phyloP scores from a whole-genome alignment of 2,113 vertebrate genomes.

The Poecilia latipinna region DNA sequence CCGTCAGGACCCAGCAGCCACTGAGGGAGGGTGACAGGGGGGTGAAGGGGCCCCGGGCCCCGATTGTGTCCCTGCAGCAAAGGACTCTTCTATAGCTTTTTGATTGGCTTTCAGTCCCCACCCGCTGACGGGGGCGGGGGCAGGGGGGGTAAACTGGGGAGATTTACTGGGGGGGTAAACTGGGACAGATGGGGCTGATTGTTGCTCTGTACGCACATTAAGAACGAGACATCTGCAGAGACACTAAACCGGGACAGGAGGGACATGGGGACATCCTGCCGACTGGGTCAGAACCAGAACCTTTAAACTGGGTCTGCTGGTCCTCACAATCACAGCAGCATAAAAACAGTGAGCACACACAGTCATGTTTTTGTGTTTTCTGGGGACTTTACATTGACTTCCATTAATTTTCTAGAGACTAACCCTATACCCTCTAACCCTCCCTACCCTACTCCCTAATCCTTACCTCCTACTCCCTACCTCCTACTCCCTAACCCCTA shows the following conservation, averaged over 20 bases:
- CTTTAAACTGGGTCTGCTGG: no score
- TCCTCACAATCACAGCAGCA: no score
- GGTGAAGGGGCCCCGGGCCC: constrained; percentile 26
- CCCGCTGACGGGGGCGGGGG: constrained; percentile 82
- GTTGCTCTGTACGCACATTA: constrained; percentile 96
- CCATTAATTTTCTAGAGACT: no score
- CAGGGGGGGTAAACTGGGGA: constrained; percentile 70
- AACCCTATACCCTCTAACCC: no score
- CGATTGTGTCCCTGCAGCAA: constrained; percentile 90
- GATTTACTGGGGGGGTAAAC: constrained; percentile 82
- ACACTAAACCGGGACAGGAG: neutral
- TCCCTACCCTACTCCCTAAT: no score
- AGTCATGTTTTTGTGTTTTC: no score
- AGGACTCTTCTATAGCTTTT: constrained; percentile 99
- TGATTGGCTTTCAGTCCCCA: constrained; percentile 99
- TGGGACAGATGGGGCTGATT: constrained; percentile 99
- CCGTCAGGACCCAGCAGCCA: constrained; percentile 71
- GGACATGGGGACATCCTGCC: no score
- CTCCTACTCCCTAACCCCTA: no score
- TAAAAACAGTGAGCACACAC: no score
- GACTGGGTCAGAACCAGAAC: no score
- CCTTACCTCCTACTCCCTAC: no score
- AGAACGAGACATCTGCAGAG: constrained; percentile 97
- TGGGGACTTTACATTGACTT: no score
- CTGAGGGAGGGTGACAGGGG: constrained; percentile 70